phyloP scores from a whole-genome alignment of 1,140 invertebrate genomes.

The Stegodyphus mimosarum region DNA sequence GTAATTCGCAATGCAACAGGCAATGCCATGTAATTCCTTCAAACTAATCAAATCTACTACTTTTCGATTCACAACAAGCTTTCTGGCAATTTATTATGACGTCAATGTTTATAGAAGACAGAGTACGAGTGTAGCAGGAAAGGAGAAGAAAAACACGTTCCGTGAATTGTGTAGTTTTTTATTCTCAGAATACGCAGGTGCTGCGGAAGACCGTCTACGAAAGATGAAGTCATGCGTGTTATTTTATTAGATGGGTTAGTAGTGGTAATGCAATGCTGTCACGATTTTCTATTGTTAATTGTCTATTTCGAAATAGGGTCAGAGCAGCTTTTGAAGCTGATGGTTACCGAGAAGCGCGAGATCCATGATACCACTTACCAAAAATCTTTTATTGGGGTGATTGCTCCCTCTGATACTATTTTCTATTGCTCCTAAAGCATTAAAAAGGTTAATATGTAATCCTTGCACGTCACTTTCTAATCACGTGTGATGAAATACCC shows the following conservation, averaged over 20 bases:
- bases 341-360: neutral
- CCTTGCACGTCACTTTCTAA: neutral
- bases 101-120: neutral
- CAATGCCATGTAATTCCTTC: too few relatives aligned
- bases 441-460: neutral
- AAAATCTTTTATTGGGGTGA: neutral
- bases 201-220: neutral
- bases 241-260: slow-evolving; percentile 41
- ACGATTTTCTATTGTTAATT: slow-evolving; percentile 51
- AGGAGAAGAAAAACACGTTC: neutral
- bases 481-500: neutral
- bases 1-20: too few relatives aligned
- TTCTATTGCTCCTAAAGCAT: neutral
- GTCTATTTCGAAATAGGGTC: slow-evolving; percentile 26
- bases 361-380: neutral
- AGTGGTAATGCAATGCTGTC: slow-evolving; percentile 37
- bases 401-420: neutral
- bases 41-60: too few relatives aligned
- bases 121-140: neutral
- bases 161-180: neutral
- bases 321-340: neutral
- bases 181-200: neutral
- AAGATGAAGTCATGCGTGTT: slow-evolving; percentile 28
- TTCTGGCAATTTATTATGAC: neutral
- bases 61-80: neutral